phyloP scores from a whole-genome alignment of 2,888 invertebrate genomes.

The Amphipyra berbera region DNA sequence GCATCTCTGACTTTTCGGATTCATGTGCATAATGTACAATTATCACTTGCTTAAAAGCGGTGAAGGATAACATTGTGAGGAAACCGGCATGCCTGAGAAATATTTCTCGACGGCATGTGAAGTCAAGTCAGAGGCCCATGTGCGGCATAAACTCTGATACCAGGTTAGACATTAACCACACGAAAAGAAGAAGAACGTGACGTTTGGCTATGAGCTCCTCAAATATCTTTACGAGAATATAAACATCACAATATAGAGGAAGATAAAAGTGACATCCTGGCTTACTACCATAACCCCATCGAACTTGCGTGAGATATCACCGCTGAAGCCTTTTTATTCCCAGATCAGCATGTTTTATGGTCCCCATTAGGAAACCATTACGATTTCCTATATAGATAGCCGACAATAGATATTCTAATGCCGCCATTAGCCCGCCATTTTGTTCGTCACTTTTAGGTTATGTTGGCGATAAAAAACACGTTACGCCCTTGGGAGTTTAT shows the following conservation, averaged over 20 bases:
- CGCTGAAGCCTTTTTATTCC: conserved; percentile 36
- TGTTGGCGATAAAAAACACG: background rate
- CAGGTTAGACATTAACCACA: too few relatives aligned
- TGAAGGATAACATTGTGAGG: too few relatives aligned
- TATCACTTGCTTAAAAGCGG: too few relatives aligned
- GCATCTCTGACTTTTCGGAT: too few relatives aligned
- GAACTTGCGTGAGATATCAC: conserved; percentile 28
- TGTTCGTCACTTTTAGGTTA: background rate
- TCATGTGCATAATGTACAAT: too few relatives aligned
- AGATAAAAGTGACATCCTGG: conserved; percentile 13
- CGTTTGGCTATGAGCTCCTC: too few relatives aligned
- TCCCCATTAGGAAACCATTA: conserved; percentile 48
- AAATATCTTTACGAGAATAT: background rate
- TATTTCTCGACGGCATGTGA: too few relatives aligned
- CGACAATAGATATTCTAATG: conserved; percentile 24
- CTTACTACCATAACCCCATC: conserved; percentile 33
- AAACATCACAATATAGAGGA: conserved; percentile 6
- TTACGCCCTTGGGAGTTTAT: conserved; percentile 2
- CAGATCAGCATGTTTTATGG: conserved; percentile 39
- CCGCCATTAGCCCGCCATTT: conserved; percentile 17
- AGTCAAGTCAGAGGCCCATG: too few relatives aligned
- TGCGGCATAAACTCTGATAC: too few relatives aligned
- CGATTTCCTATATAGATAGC: conserved; percentile 29
- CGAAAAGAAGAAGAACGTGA: too few relatives aligned
- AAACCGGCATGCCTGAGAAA: too few relatives aligned